Percentiles rank a stretch among this genome's conserved stretches.
Evolutionary conservation across 2,888 invertebrate genomes (phyloP).

Genomic region (Eupithecia vulgata): DNA sequence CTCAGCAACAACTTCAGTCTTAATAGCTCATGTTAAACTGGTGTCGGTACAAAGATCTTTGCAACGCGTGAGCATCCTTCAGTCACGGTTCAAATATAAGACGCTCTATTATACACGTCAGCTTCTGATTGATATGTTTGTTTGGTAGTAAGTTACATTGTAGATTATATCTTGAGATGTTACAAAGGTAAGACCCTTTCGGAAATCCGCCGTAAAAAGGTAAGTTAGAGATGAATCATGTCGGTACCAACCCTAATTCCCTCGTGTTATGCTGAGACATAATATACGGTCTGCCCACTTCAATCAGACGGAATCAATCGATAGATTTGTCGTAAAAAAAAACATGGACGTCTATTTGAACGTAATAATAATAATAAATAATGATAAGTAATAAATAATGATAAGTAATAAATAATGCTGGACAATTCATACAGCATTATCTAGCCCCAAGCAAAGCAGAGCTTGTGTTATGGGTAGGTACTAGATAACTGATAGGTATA

Average conservation of each 20-base stretch:
- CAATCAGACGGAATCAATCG: not conserved
- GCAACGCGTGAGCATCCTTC: constrained; percentile 63
- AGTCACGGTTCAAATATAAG: constrained; percentile 61
- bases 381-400: too few relatives aligned
- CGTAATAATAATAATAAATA: too few relatives aligned
- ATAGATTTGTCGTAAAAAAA: not conserved
- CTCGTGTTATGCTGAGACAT: not conserved
- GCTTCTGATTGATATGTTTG: constrained; percentile 64
- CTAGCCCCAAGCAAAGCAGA: too few relatives aligned
- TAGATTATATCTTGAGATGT: constrained; percentile 2
- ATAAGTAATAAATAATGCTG: too few relatives aligned
- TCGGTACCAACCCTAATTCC: not conserved
- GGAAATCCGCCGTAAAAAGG: not conserved
- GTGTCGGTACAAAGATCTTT: constrained; percentile 51
- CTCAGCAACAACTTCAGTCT: constrained; percentile 15
- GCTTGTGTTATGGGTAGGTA: too few relatives aligned
- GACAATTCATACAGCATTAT: too few relatives aligned
- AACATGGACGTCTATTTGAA: too few relatives aligned
- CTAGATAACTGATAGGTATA: too few relatives aligned
- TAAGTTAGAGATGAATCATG: not conserved
- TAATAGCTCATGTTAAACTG: constrained; percentile 44
- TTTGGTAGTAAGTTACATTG: constrained; percentile 30
- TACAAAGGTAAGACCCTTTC: not conserved
- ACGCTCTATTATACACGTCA: constrained; percentile 52
- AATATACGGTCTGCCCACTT: not conserved